Evolutionary conservation across 1,140 invertebrate genomes (phyloP), one percentile per base, ranked within the genome.

Genomic region (Heliconius nattereri): DNA sequence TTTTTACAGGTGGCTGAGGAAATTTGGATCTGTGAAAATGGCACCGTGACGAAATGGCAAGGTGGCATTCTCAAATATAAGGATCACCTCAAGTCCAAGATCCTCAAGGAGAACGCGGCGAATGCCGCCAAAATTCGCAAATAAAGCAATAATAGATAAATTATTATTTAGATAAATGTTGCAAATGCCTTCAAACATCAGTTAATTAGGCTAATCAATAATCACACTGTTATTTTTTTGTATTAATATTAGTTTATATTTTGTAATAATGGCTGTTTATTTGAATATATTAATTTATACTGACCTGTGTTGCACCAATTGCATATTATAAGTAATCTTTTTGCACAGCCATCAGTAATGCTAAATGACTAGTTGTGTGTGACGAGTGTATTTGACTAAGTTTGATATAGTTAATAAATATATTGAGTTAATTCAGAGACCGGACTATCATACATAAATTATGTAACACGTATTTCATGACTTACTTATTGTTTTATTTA

Each of bases 21-120:
- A 94, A 99, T 99, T 92, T 99, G 99, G 99, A 97, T 99, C 23
- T 99, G 99, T 94, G 99, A 99, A 91, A 98, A 99, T 85, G 97
- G 97, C 85, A 98, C 97, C 11, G 97, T 99, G 19, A 99, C 98
- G 3, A 99, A 99, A 94, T 99, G 99, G 98, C 96, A 98, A 81
- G 98, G 98, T 35, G 98, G 97, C 85, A 99, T 99, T 95, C 96
- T 98, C 84, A 96, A 97, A 71, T 99, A 99, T 95, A 99, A 99
- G 94, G 97, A 99, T 86, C 97, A 98, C 92, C 95, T 99, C 40
- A 98, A 98, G 84, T 96, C 95, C 72, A 98, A 97, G 91, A 97
- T 99, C 76, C 82, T 97, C 11, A 97, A 96, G 84, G 96, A 97
- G 40, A 96, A 96, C 84, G 94, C 93, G 0, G 93, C 89, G 29